Evolutionary conservation across 2,797 vertebrate species (phyloP), one percentile per base, ranked within the genome.

Genomic region (Eutrigla gurnardus): DNA sequence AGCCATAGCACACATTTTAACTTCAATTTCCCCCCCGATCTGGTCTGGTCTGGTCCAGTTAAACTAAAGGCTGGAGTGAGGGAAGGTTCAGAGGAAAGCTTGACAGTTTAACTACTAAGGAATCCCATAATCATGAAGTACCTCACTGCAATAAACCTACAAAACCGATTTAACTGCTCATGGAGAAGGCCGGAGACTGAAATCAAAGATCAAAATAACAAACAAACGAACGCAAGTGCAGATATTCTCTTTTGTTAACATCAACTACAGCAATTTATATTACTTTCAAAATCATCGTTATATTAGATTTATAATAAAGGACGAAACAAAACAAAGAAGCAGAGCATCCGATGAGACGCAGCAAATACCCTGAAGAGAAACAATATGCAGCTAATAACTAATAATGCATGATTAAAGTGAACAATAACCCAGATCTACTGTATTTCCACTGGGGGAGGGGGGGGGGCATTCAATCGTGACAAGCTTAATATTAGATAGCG

Each of bases 231-330:
- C 13, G 58, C 77, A 77, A 64, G 47, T 77, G 79, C 68, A 57
- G 60, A 76, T 72, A 78, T 40, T 77, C 65, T 47, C 73, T 18
- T 25, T 25, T 25, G 25, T 25, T 25, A 25, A 76, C 47, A 35
- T 55, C 46, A 78, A 65, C 4, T 73, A 88, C 46, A 52, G 61
- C 25, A 65, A 69, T 79, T 84, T 80, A 85, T 81, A 86, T 83
- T 80, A 86, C 77, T 88, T 78, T 86, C 78, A 70, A 50, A 78
- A 78, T 86, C 70, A 85, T 80, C 39, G 73, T 88, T 87, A 88
- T 80, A 90, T 85, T 88, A 86, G 63, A 89, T 83, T 84, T 59
- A 82, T 78, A 75, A 73, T 73, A 6, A 39, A 35, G 33, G 47
- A 84, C 32, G 59, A 72, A 86, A 74, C 13, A 80, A 81, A 74